Percentiles rank a stretch among this genome's conserved stretches.
Evolutionary conservation across 2,888 invertebrate genomes (phyloP).

Genomic region (Phragmatobia fuliginosa): DNA sequence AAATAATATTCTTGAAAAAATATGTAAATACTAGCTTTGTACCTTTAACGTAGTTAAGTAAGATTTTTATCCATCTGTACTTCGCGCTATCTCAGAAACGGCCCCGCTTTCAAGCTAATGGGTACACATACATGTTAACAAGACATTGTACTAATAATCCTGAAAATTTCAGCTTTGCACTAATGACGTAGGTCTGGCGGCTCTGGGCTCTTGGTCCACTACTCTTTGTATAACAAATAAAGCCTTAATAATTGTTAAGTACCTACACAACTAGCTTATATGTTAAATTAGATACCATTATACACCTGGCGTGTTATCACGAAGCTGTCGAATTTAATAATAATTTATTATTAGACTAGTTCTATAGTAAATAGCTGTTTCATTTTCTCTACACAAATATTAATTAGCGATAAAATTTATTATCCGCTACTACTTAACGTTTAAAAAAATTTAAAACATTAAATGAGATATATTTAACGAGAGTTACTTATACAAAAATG

Average conservation of each 20-base stretch:
- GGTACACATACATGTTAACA: too few relatives aligned
- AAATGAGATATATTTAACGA: background rate
- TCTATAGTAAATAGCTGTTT: conserved; percentile 11
- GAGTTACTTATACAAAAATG: background rate
- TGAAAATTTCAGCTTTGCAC: too few relatives aligned
- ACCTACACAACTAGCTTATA: background rate
- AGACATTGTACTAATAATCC: too few relatives aligned
- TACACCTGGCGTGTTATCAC: conserved; percentile 15
- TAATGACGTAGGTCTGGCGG: too few relatives aligned
- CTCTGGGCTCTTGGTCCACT: too few relatives aligned
- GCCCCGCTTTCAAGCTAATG: too few relatives aligned
- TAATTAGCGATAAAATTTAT: background rate
- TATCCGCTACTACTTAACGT: background rate
- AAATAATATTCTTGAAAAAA: too few relatives aligned
- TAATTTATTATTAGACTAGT: conserved; percentile 9
- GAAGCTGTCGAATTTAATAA: conserved; percentile 19
- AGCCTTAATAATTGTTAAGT: background rate
- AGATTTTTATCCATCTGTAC: too few relatives aligned
- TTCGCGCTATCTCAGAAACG: too few relatives aligned
- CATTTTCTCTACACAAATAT: conserved; percentile 13
- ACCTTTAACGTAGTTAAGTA: too few relatives aligned
- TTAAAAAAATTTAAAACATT: background rate
- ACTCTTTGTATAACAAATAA: too few relatives aligned
- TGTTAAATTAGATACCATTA: conserved; percentile 12
- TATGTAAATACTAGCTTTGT: too few relatives aligned